phyloP scores from a whole-genome alignment of 2,888 invertebrate genomes.

The Apamea crenata region DNA sequence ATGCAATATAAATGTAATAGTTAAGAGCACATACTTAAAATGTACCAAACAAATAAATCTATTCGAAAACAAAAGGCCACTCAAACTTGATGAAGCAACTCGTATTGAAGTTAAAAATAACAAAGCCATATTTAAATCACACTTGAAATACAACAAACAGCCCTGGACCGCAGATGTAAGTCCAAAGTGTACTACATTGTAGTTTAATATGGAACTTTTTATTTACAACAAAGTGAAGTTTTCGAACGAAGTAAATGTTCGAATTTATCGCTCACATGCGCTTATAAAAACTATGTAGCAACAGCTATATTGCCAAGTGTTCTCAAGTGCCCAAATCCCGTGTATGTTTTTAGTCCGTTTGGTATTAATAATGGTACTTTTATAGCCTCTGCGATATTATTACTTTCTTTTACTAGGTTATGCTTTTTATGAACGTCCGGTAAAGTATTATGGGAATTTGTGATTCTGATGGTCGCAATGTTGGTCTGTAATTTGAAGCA shows the following conservation, averaged over 20 bases:
- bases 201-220: conserved; percentile 84
- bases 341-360: conserved; percentile 70
- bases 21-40: conserved; percentile 42
- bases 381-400: conserved; percentile 68
- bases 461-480: conserved; percentile 18
- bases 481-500: background rate
- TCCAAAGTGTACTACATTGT: conserved; percentile 78
- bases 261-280: conserved; percentile 83
- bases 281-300: conserved; percentile 82
- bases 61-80: conserved; percentile 48
- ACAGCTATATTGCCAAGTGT: conserved; percentile 70
- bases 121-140: conserved; percentile 60
- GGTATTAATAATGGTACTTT: conserved; percentile 72
- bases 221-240: conserved; percentile 83
- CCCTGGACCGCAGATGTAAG: conserved; percentile 82
- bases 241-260: conserved; percentile 80
- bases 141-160: conserved; percentile 64
- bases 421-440: conserved; percentile 62
- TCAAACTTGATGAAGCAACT: conserved; percentile 45
- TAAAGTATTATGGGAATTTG: conserved; percentile 55
- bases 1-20: conserved; percentile 42
- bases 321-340: conserved; percentile 72
- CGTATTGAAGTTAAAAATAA: conserved; percentile 48
- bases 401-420: conserved; percentile 70
- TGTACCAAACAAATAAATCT: conserved; percentile 49